Conservation (phyloP, 2,888 invertebrate genomes). For the Volucella inflata region DNA sequence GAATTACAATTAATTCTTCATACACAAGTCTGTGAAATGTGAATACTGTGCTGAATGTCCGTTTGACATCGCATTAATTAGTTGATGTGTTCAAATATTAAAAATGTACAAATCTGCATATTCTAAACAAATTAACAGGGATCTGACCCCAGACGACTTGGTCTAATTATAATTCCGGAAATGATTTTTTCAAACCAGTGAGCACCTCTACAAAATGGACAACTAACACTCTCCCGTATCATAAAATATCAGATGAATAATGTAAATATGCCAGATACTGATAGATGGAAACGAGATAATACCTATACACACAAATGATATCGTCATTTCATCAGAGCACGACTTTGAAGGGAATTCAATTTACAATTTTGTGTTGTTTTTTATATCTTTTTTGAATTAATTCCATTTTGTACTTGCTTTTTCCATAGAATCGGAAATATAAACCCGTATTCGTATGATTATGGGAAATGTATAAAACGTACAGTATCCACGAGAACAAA, state of each 20-base stretch:
- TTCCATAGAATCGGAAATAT: too few species aligned
- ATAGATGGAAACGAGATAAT: neutral
- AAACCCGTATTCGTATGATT: too few species aligned
- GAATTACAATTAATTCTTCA: too few species aligned
- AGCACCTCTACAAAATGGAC: slow-evolving; percentile 25
- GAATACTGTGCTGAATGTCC: neutral
- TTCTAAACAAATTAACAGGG: neutral
- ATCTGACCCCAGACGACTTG: slow-evolving; percentile 8
- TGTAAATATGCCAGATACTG: slow-evolving; percentile 24
- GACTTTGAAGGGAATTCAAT: too few species aligned
- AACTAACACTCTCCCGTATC: neutral
- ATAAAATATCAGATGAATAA: slow-evolving; percentile 15
- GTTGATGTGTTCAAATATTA: slow-evolving; percentile 6
- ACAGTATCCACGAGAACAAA: too few species aligned
- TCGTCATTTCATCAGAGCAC: too few species aligned
- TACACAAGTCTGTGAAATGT: too few species aligned
- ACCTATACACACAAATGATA: too few species aligned
- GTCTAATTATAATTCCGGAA: slow-evolving; percentile 35
- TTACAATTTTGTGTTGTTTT: too few species aligned
- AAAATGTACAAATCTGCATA: slow-evolving; percentile 11
- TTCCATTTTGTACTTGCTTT: too few species aligned
- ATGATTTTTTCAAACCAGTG: slow-evolving; percentile 37
- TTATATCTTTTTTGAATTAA: too few species aligned
- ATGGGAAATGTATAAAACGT: too few species aligned
- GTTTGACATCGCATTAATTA: slow-evolving; percentile 3